Conservation (phyloP, 2,888 invertebrate species). For the Drosophila acutilabella region DNA sequence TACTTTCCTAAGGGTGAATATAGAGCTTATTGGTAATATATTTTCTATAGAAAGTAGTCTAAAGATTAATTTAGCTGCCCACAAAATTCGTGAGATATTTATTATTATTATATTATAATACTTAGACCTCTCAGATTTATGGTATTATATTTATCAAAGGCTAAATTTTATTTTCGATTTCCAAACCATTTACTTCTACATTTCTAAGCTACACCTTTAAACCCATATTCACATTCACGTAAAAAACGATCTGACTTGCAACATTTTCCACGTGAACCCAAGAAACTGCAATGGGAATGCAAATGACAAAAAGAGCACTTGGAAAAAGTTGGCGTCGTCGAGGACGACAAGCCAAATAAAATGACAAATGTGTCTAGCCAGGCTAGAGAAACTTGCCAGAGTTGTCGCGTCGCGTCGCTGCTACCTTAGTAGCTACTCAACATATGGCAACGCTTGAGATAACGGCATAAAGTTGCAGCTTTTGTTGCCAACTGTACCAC, state of each 20-base stretch:
- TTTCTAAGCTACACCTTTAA: neutral
- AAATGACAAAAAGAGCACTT: conserved; percentile 29
- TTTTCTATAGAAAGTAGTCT: too few species aligned
- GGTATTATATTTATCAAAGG: too few species aligned
- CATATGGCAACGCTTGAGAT: conserved; percentile 57
- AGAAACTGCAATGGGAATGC: conserved; percentile 29
- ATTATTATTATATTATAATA: too few species aligned
- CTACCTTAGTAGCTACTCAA: conserved; percentile 18
- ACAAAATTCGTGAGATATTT: too few species aligned
- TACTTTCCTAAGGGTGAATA: neutral
- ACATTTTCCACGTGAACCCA: neutral
- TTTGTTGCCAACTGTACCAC: conserved; percentile 32
- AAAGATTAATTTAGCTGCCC: too few species aligned
- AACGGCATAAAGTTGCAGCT: conserved; percentile 44
- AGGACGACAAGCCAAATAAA: conserved; percentile 48
- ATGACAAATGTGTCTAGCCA: conserved; percentile 82
- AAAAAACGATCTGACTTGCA: neutral
- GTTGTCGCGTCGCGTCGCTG: conserved; percentile 16
- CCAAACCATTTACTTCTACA: too few species aligned
- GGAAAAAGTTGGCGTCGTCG: conserved; percentile 27
- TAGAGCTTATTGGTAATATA: too few species aligned
- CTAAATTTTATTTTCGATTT: too few species aligned
- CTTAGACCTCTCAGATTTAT: too few species aligned
- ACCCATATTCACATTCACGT: neutral
- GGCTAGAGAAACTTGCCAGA: conserved; percentile 16